Evolutionary conservation across 2,888 invertebrate genomes (phyloP).

Genomic region (Polydesmus complanatus): DNA sequence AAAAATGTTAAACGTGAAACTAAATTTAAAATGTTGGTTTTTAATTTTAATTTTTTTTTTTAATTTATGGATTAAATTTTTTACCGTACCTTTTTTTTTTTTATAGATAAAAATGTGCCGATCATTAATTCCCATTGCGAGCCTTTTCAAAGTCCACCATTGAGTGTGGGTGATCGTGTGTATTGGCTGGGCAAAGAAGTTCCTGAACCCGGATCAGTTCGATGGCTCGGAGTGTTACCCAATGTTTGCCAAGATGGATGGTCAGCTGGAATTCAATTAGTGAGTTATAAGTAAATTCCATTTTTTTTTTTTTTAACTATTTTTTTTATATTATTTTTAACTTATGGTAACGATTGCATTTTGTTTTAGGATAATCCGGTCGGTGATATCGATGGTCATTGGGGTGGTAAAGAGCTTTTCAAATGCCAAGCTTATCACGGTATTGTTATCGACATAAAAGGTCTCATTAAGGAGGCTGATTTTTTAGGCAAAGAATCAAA

Average conservation of each 20-base stretch:
- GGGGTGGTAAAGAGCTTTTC: constrained; percentile 37
- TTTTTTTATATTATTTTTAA: constrained; percentile 34
- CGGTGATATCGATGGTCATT: constrained; percentile 40
- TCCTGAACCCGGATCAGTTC: constrained; percentile 38
- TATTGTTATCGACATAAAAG: constrained; percentile 37
- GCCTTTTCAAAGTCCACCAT: constrained; percentile 16
- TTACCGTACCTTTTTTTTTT: too few species aligned
- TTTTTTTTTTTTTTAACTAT: constrained; percentile 20
- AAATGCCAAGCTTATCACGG: constrained; percentile 35
- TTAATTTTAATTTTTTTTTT: too few species aligned
- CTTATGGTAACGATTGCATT: too few species aligned
- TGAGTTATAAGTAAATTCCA: constrained; percentile 29
- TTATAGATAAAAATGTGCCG: too few species aligned
- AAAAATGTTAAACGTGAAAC: too few species aligned
- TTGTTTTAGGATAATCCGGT: constrained; percentile 38
- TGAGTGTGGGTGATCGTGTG: constrained; percentile 36
- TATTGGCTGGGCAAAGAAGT: constrained; percentile 38
- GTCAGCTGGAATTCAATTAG: constrained; percentile 43
- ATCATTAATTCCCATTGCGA: not conserved
- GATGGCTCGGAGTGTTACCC: constrained; percentile 39
- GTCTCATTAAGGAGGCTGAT: constrained; percentile 36
- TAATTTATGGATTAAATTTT: too few species aligned
- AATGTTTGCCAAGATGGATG: constrained; percentile 29
- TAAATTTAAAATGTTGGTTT: too few species aligned
- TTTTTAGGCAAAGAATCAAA: constrained; percentile 22